Conservation (phyloP, 2,113 vertebrate genomes). For the Peucedramus taeniatus region DNA sequence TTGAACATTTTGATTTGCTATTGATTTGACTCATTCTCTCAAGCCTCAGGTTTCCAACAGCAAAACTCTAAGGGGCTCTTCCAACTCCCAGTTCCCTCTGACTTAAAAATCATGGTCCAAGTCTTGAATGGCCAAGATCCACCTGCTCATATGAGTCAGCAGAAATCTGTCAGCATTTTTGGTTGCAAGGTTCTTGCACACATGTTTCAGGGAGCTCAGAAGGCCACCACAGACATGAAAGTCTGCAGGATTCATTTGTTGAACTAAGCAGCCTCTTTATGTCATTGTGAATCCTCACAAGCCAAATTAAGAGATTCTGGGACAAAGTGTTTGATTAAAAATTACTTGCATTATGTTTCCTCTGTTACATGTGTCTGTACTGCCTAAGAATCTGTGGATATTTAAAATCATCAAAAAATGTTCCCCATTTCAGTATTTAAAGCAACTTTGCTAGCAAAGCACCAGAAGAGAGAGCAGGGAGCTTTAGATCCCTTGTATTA, state of each 20-base stretch:
- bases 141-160: conserved; percentile 12
- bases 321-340: not conserved
- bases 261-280: conserved; percentile 35
- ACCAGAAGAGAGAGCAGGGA: not conserved
- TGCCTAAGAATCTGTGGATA: not conserved
- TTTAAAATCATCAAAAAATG: not conserved
- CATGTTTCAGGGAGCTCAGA: not conserved
- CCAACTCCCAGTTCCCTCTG: not conserved
- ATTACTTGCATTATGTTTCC: not conserved
- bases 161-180: not conserved
- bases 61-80: not conserved
- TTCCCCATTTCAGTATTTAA: not conserved
- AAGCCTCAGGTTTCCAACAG: not conserved
- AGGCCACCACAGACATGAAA: not conserved
- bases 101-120: not conserved
- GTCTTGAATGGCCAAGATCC: not conserved
- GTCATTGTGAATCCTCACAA: conserved; percentile 16
- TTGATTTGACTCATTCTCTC: not conserved
- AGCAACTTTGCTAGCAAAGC: not conserved
- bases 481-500: conserved; percentile 6
- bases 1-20: not conserved
- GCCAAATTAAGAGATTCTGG: conserved; percentile 30
- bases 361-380: not conserved
- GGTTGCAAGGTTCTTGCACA: not conserved
- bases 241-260: conserved; percentile 28